Conservation (phyloP, 2,888 invertebrate species). For the Tipula helvola region DNA sequence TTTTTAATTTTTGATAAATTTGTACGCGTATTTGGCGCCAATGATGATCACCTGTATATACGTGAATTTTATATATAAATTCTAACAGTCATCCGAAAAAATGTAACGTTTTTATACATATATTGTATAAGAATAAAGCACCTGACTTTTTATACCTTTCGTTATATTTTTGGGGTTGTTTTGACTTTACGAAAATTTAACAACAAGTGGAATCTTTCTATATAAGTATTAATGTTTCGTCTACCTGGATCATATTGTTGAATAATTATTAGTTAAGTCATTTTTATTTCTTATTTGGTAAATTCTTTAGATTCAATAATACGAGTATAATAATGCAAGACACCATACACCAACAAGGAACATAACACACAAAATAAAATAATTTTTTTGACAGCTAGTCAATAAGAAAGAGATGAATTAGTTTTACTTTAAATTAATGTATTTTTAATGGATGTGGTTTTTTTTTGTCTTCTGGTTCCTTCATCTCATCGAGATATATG, state of each 20-base stretch:
- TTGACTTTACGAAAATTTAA: background rate
- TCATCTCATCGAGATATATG: background rate
- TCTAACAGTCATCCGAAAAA: background rate
- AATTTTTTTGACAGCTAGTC: slow-evolving; percentile 6
- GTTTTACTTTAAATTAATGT: slow-evolving; percentile 7
- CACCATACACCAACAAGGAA: background rate
- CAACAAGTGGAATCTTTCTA: background rate
- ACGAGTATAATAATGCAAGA: background rate
- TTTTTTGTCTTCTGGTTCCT: background rate
- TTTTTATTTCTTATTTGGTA: background rate
- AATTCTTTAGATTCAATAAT: slow-evolving; percentile 6
- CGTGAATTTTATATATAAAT: background rate
- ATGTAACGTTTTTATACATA: background rate
- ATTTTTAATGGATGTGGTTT: slow-evolving; percentile 8
- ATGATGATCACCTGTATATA: slow-evolving; percentile 5
- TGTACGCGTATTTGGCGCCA: background rate
- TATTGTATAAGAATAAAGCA: background rate
- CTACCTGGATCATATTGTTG: slow-evolving; percentile 5
- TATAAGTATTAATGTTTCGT: background rate
- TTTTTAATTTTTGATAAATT: background rate
- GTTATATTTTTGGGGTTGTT: background rate
- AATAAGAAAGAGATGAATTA: slow-evolving; percentile 9
- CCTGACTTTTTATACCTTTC: background rate
- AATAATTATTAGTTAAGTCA: slow-evolving; percentile 7
- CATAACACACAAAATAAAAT: background rate